Evolutionary conservation across 2,888 invertebrate species (phyloP).

Genomic region (Sepioteuthis lessoniana): DNA sequence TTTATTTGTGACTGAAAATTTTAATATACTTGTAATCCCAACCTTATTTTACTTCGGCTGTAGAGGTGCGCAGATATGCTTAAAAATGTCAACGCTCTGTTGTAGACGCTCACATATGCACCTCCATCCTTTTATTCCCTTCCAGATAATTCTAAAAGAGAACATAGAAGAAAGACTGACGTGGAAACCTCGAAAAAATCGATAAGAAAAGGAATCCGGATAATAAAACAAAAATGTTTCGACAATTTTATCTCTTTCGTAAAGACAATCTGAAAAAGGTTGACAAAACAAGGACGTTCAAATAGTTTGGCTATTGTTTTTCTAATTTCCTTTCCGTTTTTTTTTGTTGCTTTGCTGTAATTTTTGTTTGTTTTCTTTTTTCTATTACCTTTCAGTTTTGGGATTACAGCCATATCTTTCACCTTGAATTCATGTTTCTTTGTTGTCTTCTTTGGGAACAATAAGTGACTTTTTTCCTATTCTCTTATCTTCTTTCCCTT

Average conservation of each 20-base stretch:
- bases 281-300: background rate
- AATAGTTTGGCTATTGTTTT: background rate
- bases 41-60: background rate
- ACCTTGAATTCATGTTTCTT: background rate
- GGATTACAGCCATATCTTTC: background rate
- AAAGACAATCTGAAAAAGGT: background rate
- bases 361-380: background rate
- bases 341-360: no score
- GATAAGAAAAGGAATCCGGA: background rate
- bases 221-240: background rate
- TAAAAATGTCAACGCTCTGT: background rate
- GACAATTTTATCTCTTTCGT: background rate
- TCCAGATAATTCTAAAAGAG: background rate
- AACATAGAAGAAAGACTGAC: background rate
- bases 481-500: background rate
- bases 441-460: background rate
- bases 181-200: background rate
- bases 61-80: background rate
- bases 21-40: background rate
- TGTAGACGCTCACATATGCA: background rate
- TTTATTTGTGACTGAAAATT: background rate
- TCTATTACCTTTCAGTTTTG: background rate
- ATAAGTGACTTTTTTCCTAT: background rate
- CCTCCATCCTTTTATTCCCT: no score
- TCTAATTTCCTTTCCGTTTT: background rate